Evolutionary conservation across 2,888 invertebrate species (phyloP), one percentile per base, ranked within the genome.

Genomic region (Ennomos fuscantarius): DNA sequence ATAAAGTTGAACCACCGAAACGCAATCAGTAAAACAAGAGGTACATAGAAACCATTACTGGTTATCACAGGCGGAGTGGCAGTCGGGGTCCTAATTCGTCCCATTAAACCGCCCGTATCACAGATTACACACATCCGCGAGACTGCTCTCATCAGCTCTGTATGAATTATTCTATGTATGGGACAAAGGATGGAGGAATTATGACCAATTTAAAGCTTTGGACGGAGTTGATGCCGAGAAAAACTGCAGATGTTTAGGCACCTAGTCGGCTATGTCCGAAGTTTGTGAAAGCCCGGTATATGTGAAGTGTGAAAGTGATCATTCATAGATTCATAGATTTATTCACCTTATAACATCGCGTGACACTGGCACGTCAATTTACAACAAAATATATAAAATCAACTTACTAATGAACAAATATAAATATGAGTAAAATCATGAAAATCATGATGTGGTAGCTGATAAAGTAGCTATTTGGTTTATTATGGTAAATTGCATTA

Each of bases 71-170:
- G 55, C 49, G 15, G 11, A 56, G 55, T 24, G 52, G 49, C 55
- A 48, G 51, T 51, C 47, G 52, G 52, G 71, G 66, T 81, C 62
- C 65, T 87, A 87, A 89, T 88, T 84, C 79, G 71, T 67, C 70
- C 82, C 78, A 87, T 87, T 87, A 82, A 78, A 74, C 71, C 72
- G 76, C 86, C 89, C 86, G 86, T 89, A 89, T 89, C 83, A 78
- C 76, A 82, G 86, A 88, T 89, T 85, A 86, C 81, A 69, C 60
- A 81, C 86, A 82, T 87, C 89, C 89, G 84, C 70, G 74, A 69
- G 74, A 72, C 73, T 60, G 61, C 63, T 68, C 63, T 68, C 66
- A 67, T 69, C 62, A 68, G 61, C 44, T 49, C 57, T 55, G 49
- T 52, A 64, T 65, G 63, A 68, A 65, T 66, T 66, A 65, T 63